Evolutionary conservation across 2,888 invertebrate species (phyloP), one percentile per base, ranked within the genome.

Genomic region (Morpho achilles): DNA sequence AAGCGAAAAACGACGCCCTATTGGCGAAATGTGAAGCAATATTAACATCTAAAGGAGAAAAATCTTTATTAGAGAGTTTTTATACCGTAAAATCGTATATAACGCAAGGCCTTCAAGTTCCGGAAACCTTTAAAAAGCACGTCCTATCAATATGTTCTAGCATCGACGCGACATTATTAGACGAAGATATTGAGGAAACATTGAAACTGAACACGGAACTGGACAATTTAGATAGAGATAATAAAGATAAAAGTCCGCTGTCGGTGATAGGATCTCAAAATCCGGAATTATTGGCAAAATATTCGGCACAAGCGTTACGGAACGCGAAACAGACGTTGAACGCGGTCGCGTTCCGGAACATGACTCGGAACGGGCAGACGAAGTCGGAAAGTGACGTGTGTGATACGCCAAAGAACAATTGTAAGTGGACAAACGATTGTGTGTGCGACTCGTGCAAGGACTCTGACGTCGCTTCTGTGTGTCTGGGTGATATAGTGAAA

Each of bases 351-450:
- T 88, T 89, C 54, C 76, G 81, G 0, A 84, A 84, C 9, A 79
- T 87, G 57, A 74, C 78, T 8, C 65, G 80, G 0, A 87, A 82
- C 7, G 84, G 84, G 0, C 84, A 84, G 8, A 80, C 77, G 0
- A 87, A 87, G 10, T 84, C 84, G 0, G 88, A 88, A 3, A 80
- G 80, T 1, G 89, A 89, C 2, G 78, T 79, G 0, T 87, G 86
- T n/a, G 87, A 87, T 45, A 85, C 82, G 0, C 86, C 87, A 0
- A 83, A 82, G 47, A 80, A 70, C 0, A 86, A 84, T 7, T 90
- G 89, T 61, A 88, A 89, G 49, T 88, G 85, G 80, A 89, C 90
- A 0, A 87, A 77, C 3, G 89, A 90, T 10, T 89, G 89, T 51
- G 69, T 76, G 0, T 89, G 89, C 41, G 69, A 70, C 2, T 74